Evolutionary conservation across 2,797 vertebrate genomes (phyloP), one percentile per base, ranked within the genome.

Genomic region (Cottoperca gobio): DNA sequence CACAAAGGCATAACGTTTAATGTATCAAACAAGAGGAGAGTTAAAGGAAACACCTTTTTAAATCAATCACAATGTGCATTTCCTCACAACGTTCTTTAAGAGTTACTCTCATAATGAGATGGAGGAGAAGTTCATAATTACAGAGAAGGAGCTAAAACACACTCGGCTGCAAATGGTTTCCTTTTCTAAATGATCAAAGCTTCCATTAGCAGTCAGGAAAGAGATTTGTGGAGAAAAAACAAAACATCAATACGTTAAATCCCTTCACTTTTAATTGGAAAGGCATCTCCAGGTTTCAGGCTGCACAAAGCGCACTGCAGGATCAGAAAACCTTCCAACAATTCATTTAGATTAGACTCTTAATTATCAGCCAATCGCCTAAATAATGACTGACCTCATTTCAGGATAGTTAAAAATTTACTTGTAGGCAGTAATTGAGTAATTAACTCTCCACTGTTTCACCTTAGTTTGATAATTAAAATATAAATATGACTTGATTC

Each of bases 391-490:
- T 95, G 95, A 96, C 96, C 97, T 96, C 95, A 96, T 97, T 98
- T 96, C 73, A 96, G 96, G 96, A 97, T 97, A 95, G 96, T 97
- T 97, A 97, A 97, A 98, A 97, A 97, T 99, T 95, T 96, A 98
- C 96, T 97, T 95, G 94, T 94, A 93, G 92, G 92, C 96, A 94
- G 96, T 97, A 96, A 98, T 97, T 97, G 95, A 97, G 96, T 97
- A 96, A 99, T 99, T 98, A 99, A 97, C 94, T 95, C 95, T 96
- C 95, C 95, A 95, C 95, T 95, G 95, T 95, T 95, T 96, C 95
- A 96, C 97, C 97, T 97, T 96, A 96, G 96, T 96, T 96, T 96
- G 96, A 95, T 97, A 97, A 99, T 99, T 97, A 97, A 97, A 97
- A 97, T 96, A 96, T 96, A 96, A 96, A 96, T 96, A 96, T 96